Percentiles rank a stretch among this genome's conserved stretches.
These are phyloP conservation scores for Lordiphosa stackelbergi DNA, from an alignment of 1,140 invertebrate genomes.

Conservation along the genomic window DNA sequence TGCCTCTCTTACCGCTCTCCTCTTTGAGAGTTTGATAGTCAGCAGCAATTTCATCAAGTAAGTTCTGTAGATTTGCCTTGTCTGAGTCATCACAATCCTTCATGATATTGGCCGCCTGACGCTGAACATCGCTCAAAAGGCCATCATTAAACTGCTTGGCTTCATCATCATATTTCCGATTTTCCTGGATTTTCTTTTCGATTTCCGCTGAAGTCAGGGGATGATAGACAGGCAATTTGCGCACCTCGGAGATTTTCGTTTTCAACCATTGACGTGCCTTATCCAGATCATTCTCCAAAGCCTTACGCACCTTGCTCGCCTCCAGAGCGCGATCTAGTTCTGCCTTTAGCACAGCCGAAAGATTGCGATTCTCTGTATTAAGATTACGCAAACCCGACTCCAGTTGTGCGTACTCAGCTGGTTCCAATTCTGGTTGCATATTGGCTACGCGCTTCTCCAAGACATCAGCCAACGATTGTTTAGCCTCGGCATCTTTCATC, in stretches of 20 bases:
- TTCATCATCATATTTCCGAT: slow-evolving; percentile 85
- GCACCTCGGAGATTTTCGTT: slow-evolving; percentile 85
- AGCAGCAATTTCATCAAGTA: slow-evolving; percentile 83
- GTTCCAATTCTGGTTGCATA: slow-evolving; percentile 91
- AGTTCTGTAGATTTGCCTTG: slow-evolving; percentile 81
- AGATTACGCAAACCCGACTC: slow-evolving; percentile 83
- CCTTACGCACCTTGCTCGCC: slow-evolving; percentile 83
- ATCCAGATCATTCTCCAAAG: slow-evolving; percentile 87
- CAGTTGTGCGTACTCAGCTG: slow-evolving; percentile 84
- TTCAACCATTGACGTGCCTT: slow-evolving; percentile 88
- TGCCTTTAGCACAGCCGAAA: slow-evolving; percentile 84
- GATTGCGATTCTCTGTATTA: slow-evolving; percentile 84
- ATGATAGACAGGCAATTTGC: slow-evolving; percentile 85
- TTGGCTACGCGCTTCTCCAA: slow-evolving; percentile 89
- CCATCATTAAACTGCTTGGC: slow-evolving; percentile 88
- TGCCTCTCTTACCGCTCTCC: slow-evolving; percentile 85
- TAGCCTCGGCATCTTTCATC: slow-evolving; percentile 90
- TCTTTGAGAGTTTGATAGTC: slow-evolving; percentile 85
- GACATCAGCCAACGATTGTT: slow-evolving; percentile 88
- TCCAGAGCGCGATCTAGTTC: slow-evolving; percentile 85
- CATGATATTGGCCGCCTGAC: slow-evolving; percentile 85
- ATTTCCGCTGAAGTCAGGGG: slow-evolving; percentile 85
- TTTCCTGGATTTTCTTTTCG: slow-evolving; percentile 87
- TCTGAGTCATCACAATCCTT: slow-evolving; percentile 89
- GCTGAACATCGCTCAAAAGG: slow-evolving; percentile 85